Conservation (phyloP, 2,888 invertebrate genomes). For the Cetonia aurata region DNA sequence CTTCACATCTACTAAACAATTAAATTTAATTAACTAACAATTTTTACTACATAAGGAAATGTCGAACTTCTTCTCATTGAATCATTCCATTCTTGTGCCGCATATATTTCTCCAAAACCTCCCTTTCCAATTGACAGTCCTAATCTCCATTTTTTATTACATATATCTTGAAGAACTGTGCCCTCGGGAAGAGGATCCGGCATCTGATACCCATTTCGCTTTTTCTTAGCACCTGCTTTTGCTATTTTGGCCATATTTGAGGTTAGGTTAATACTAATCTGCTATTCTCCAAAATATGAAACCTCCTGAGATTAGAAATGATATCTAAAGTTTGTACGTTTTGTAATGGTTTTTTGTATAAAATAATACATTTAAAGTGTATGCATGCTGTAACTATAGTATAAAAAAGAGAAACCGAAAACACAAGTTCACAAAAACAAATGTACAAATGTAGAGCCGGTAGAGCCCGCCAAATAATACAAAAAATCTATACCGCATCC, state of each 20-base stretch:
- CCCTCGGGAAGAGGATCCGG: conserved; percentile 82
- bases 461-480: too few species aligned
- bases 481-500: too few species aligned
- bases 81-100: conserved; percentile 75
- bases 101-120: conserved; percentile 95
- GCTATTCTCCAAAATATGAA: too few species aligned
- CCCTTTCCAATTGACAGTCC: conserved; percentile 91
- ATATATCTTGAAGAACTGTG: conserved; percentile 81
- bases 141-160: conserved; percentile 85
- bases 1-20: background rate
- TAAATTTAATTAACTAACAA: conserved; percentile 71
- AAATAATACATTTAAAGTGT: too few species aligned
- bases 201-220: conserved; percentile 70
- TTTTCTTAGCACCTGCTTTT: conserved; percentile 61
- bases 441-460: too few species aligned
- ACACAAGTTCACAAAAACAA: too few species aligned
- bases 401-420: too few species aligned
- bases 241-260: conserved; percentile 57
- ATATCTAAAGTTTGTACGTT: too few species aligned
- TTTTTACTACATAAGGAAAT: conserved; percentile 83
- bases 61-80: conserved; percentile 67
- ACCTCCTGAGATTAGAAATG: too few species aligned
- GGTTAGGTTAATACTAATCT: conserved; percentile 22
- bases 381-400: too few species aligned
- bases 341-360: too few species aligned